phyloP scores from a whole-genome alignment of 1,140 invertebrate species.

The Sarcophaga peregrina region DNA sequence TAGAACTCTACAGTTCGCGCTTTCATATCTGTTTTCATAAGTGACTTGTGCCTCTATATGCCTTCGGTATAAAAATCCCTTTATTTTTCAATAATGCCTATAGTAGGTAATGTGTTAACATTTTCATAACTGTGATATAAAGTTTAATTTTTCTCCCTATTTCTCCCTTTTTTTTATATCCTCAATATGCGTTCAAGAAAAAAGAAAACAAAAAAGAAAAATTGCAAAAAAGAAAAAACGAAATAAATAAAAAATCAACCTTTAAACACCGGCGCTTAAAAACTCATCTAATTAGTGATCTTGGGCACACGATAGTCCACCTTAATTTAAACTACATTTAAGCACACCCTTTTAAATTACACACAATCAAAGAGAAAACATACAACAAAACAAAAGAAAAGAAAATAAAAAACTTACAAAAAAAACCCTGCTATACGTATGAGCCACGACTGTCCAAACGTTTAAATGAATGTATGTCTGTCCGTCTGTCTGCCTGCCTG shows the following conservation, averaged over 20 bases:
- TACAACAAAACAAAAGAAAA: background rate
- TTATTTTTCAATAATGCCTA: no score
- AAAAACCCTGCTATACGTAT: slow-evolving; percentile 2
- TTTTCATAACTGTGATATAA: no score
- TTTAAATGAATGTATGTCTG: background rate
- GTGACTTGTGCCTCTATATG: no score
- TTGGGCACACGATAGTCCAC: slow-evolving; percentile 39
- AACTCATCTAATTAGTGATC: slow-evolving; percentile 40
- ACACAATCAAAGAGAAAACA: slow-evolving; percentile 26
- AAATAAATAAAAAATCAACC: background rate
- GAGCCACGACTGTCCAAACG: background rate
- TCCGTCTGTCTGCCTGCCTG: background rate
- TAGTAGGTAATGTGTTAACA: no score
- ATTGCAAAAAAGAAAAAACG: background rate
- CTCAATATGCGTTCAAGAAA: no score
- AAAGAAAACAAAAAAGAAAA: no score
- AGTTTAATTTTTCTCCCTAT: no score
- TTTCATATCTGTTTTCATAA: no score
- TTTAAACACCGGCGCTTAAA: slow-evolving; percentile 37
- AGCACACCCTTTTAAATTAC: slow-evolving; percentile 40
- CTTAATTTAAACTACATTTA: slow-evolving; percentile 40
- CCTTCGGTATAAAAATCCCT: no score
- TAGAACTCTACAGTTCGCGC: no score
- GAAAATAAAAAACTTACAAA: background rate
- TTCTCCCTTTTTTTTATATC: no score